phyloP scores from a whole-genome alignment of 2,113 vertebrate genomes.

The Spea bombifrons region DNA sequence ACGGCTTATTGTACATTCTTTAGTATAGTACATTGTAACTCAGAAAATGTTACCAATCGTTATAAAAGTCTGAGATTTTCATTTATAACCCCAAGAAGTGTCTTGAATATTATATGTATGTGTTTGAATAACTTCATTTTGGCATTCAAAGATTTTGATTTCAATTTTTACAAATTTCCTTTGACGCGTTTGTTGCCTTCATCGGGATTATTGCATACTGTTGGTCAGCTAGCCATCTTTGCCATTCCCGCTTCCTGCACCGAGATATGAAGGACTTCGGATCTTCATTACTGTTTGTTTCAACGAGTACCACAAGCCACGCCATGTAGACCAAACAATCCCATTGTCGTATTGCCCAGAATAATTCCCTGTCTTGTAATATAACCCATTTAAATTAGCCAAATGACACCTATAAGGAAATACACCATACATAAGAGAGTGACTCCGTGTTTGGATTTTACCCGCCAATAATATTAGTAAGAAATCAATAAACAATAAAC shows the following conservation, averaged over 20 bases:
- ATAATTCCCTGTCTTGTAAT: constrained; percentile 76
- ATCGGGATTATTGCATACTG: neutral
- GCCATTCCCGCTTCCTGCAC: constrained; percentile 72
- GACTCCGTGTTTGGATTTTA: no score
- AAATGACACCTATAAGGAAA: constrained; percentile 73
- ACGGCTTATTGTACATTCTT: no score
- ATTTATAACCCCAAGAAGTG: no score
- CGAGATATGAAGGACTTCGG: constrained; percentile 69
- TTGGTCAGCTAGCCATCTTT: constrained; percentile 48
- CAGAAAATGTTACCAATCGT: no score
- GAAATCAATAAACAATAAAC: no score
- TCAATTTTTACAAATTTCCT: no score
- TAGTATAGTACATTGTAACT: no score
- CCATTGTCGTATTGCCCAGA: constrained; percentile 71
- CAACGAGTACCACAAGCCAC: constrained; percentile 82
- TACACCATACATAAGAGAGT: neutral
- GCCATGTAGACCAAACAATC: constrained; percentile 83
- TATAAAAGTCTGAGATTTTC: no score
- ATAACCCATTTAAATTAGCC: constrained; percentile 81
- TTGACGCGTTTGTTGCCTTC: neutral
- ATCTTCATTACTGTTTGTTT: constrained; percentile 82
- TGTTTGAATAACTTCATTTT: no score
- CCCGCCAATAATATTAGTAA: no score
- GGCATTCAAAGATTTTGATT: no score
- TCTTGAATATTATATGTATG: no score